Evolutionary conservation across 2,113 vertebrate species (phyloP).

Genomic region (Cacatua alba): DNA sequence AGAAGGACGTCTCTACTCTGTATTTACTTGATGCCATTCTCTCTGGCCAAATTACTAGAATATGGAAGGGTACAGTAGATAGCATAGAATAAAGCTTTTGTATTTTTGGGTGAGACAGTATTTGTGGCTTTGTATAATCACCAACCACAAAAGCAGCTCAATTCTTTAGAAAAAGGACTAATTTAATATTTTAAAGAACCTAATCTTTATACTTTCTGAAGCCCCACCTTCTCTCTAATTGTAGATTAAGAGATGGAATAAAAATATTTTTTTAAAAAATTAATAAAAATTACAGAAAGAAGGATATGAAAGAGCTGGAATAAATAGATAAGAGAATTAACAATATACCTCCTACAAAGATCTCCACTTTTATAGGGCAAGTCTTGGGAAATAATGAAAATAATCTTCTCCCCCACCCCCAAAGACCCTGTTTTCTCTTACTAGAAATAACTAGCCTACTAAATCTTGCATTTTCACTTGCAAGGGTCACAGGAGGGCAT

Average conservation of each 20-base stretch:
- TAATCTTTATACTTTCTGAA: neutral
- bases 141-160: neutral
- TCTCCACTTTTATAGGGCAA: neutral
- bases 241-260: neutral
- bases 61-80: neutral
- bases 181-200: neutral
- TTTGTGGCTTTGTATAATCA: neutral
- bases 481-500: neutral
- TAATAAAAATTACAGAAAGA: neutral
- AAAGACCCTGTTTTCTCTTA: neutral
- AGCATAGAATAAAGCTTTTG: neutral
- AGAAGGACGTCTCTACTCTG: neutral
- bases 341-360: neutral
- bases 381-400: neutral
- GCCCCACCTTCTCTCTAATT: neutral
- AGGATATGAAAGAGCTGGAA: neutral
- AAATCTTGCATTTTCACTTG: neutral
- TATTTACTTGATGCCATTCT: neutral
- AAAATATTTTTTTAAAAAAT: neutral
- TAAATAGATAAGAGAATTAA: neutral
- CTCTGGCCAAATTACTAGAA: neutral
- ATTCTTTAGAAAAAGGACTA: neutral
- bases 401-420: rapidly evolving
- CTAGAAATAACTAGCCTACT: neutral
- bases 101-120: neutral